Base-by-base conservation (phyloP, 2,888 invertebrate genomes). In the Uloborus plumipes region DNA sequence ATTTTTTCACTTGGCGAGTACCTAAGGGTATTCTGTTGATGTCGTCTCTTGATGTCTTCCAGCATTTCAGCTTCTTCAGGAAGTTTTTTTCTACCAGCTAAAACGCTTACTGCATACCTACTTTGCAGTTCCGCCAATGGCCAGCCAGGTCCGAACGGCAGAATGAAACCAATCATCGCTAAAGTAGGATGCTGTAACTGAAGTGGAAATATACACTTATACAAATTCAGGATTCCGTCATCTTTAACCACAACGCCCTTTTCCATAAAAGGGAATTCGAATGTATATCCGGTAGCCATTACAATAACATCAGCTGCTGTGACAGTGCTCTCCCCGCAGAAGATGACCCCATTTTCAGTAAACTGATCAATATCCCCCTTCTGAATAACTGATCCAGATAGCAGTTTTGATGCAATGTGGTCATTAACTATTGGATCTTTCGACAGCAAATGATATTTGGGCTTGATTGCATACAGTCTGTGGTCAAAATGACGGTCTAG, bases 321-420 rank as follows among this genome's bases (percentile, higher is more conserved):
- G 31, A 86, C 87, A 65, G 84, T 81, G 6, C 22, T 13, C 16
- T 66, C 59, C 1, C 22, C 67, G 0, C 49, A 50, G 85, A 89
- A 89, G 26, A 83, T 58, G 13, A 88, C 88, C 16, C 85, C 85
- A 14, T 85, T 83, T 62, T 85, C 72, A 14, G 86, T 85, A 74
- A 89, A 88, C 11, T 83, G 50, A 2, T 70, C 74, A 14, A 89
- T 86, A 67, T 88, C 85, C 15, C 87, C 87, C 78, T 87, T 87
- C 9, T 88, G 86, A 61, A 85, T 79, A 0, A 89, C 85, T 11
- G 85, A 82, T 7, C 89, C 89, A 9, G 87, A 88, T 78, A 89
- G 87, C 67, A 90, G 88, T 62, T 89, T 87, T 72, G 88, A 87
- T 6, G 89, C 89, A 11, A 90, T 86, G 74, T 89, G 89, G 85